Base-by-base conservation (phyloP, 2,797 vertebrate genomes). In the Amblyopsis hoosieri region DNA sequence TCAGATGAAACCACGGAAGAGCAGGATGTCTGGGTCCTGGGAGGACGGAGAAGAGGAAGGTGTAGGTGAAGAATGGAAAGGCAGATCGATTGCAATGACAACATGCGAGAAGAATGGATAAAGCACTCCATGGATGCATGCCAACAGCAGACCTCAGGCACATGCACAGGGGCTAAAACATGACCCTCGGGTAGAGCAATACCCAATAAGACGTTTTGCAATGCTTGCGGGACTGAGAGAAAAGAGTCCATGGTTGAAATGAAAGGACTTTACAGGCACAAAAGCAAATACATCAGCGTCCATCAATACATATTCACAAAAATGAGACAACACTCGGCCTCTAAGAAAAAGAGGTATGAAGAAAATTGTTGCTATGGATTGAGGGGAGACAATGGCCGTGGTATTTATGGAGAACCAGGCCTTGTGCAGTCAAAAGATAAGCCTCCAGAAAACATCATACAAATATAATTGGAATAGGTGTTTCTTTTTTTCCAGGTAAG, bases 1-100 rank as follows among this genome's bases (percentile, higher is more conserved):
- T 86, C 73, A 94, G 90, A 80, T 91, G 92, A 93, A 94, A 83
- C 93, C 93, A 66, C 93, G 90, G 85, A 94, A 92, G 85, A 92
- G 84, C 86, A 93, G 76, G 87, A 94, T 90, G 78, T 85, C 81
- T 54, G 88, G 83, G 75, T 91, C 92, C 93, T 94, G 90, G 63
- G 81, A 78, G 75, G 9, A 42, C 1, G 72, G 70, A 90, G 80
- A 90, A 89, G 79, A 89, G 84, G 57, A 86, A 66, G 80, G 66
- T 72, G 76, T 54, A 74, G 76, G 75, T 86, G 80, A 83, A 58
- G 65, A 58, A 67, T 51, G 48, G 8, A 74, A 54, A 65, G 8
- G 66, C 53, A 81, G 48, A 74, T 69, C 67, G 66, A 70, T 52
- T 54, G 57, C 74, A 65, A 62, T 56, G 70, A 72, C 33, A 45